Base-by-base conservation (phyloP, 2,797 vertebrate species). In the Petrocephalus sullivani region DNA sequence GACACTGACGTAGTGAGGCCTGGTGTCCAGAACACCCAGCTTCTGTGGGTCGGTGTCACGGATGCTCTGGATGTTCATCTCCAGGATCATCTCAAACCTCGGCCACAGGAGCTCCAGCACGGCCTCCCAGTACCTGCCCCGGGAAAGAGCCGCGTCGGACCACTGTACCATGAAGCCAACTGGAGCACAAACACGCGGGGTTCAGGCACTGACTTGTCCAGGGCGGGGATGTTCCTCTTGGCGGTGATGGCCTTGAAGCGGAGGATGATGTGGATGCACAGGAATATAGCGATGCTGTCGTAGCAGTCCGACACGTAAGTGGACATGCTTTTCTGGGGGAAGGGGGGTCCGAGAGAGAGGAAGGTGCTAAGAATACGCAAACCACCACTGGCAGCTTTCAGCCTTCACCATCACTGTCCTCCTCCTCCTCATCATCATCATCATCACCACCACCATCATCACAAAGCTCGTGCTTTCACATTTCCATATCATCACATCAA, bases 1-100 rank as follows among this genome's bases (percentile, higher is more conserved):
- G 75, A 85, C 54, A 14, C 96, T 5, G 94, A 98, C 97, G 0
- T 98, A 98, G 94, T 98, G 98, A 0, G 97, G 98, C 4, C 97
- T 94, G 0, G 97, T 98, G 93, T 99, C 98, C 88, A 99, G 95
- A 0, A 96, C 92, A 0, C 98, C 97, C 46, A 99, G 94, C 54
- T 95, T 97, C 93, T 98, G 97, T 33, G 98, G 98, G 91, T 99
- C 98, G 0, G 97, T 98, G 95, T 95, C 96, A 12, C 97, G 95
- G 93, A 99, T 97, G 89, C 97, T 99, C 91, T 97, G 96, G 90
- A 98, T 98, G 90, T 99, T 98, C 95, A 98, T 95, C 94, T 98
- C 97, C 92, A 99, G 93, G 85, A 99, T 96, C 87, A 97, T 90
- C 85, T 98, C 97, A 4, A 99, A 98, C 54, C 97, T 94, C 0